Evolutionary conservation across 2,888 invertebrate species (phyloP).

Genomic region (Itoplectis maculator): DNA sequence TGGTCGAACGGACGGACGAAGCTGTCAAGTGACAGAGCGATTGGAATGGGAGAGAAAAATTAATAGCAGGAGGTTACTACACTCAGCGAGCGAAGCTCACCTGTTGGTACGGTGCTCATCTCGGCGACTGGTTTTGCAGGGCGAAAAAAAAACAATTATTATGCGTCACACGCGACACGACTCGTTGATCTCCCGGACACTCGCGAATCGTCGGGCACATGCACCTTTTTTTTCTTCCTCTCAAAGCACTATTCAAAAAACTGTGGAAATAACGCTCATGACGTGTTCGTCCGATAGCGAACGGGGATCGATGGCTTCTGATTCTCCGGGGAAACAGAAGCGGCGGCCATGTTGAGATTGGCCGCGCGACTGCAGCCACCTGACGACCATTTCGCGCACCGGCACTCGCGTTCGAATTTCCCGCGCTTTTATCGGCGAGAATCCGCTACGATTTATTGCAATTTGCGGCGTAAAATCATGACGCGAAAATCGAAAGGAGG

Average conservation of each 20-base stretch:
- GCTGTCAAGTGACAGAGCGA: slow-evolving; percentile 6
- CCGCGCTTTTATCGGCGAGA: background rate
- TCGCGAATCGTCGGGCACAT: background rate
- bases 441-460: background rate
- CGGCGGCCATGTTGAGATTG: slow-evolving; percentile 72
- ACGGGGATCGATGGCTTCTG: slow-evolving; percentile 76
- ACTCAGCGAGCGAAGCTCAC: slow-evolving; percentile 75
- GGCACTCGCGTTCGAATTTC: background rate
- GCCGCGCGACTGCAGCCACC: slow-evolving; percentile 33
- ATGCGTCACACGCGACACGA: slow-evolving; percentile 18
- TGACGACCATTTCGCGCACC: background rate
- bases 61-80: slow-evolving; percentile 48
- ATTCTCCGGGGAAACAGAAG: slow-evolving; percentile 65
- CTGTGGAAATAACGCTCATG: slow-evolving; percentile 64
- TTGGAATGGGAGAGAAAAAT: slow-evolving; percentile 30
- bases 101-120: slow-evolving; percentile 82
- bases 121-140: slow-evolving; percentile 58
- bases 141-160: background rate
- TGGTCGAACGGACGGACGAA: background rate
- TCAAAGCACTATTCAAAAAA: slow-evolving; percentile 20
- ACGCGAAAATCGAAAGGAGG: background rate
- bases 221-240: slow-evolving; percentile 22
- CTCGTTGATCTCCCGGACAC: slow-evolving; percentile 14
- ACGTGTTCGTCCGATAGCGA: slow-evolving; percentile 72
- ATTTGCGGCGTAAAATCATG: background rate